Percentiles rank a stretch among this genome's conserved stretches.
phyloP scores from a whole-genome alignment of 2,113 vertebrate genomes.

The Addax nasomaculatus region DNA sequence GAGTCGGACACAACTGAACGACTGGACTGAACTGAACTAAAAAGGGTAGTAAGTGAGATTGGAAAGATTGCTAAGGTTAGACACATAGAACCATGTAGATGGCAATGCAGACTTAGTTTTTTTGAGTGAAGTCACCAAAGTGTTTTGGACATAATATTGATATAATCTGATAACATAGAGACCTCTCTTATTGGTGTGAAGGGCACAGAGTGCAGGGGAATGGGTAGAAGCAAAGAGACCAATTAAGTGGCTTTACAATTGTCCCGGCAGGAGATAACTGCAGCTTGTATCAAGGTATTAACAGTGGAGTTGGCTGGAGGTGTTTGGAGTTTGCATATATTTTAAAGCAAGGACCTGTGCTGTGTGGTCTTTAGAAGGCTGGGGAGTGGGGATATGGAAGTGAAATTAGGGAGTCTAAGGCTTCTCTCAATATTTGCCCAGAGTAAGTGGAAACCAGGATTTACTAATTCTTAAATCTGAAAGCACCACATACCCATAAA shows the following conservation, averaged over 20 bases:
- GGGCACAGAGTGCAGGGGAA: rapidly evolving
- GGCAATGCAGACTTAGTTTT: background rate
- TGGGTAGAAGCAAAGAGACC: background rate
- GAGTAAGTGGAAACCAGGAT: background rate
- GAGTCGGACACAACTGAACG: rapidly evolving
- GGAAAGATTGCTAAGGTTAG: background rate
- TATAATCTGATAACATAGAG: rapidly evolving
- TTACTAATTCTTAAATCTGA: background rate
- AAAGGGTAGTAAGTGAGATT: background rate
- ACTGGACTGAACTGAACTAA: background rate
- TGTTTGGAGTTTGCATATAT: background rate
- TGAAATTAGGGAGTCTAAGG: background rate
- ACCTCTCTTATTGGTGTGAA: background rate
- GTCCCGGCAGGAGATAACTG: background rate
- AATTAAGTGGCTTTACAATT: background rate
- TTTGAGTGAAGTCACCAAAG: background rate
- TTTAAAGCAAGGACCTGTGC: background rate
- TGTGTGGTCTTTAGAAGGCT: background rate
- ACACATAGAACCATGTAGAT: background rate
- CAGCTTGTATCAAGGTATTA: background rate
- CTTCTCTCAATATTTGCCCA: background rate
- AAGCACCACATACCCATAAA: background rate
- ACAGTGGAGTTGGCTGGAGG: background rate
- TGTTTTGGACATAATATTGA: background rate
- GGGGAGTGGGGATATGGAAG: background rate